These are phyloP conservation scores for Penaeus vannamei DNA, from an alignment of 1,140 invertebrate species.

Conservation along the genomic window DNA sequence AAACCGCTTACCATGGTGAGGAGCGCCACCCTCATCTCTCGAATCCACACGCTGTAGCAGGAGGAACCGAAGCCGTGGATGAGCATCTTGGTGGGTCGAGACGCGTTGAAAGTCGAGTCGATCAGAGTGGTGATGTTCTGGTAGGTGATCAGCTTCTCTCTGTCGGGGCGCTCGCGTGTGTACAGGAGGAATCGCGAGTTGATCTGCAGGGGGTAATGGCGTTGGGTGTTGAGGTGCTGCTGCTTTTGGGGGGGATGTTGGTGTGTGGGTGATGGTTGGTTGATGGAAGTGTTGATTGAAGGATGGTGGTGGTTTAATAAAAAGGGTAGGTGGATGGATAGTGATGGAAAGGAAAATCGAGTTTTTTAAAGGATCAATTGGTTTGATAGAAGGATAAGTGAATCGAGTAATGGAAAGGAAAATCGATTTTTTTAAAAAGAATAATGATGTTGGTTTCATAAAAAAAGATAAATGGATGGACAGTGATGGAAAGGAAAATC, in stretches of 20 bases:
- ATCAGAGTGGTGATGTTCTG: slow-evolving; percentile 74
- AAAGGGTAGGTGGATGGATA: too few species aligned
- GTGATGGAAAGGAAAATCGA: too few species aligned
- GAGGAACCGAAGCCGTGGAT: slow-evolving; percentile 95
- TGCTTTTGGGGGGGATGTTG: too few species aligned
- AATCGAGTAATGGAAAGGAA: too few species aligned
- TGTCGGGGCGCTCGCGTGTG: slow-evolving; percentile 71
- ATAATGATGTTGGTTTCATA: not conserved
- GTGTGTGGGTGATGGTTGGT: too few species aligned
- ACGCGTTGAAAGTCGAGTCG: slow-evolving; percentile 80
- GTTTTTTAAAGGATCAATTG: too few species aligned
- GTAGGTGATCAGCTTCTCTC: slow-evolving; percentile 70
- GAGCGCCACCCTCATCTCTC: slow-evolving; percentile 90
- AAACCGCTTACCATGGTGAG: slow-evolving; percentile 72
- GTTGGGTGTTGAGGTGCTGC: not conserved
- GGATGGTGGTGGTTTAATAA: too few species aligned
- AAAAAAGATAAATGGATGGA: not conserved
- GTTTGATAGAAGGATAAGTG: too few species aligned
- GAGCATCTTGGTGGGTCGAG: slow-evolving; percentile 87
- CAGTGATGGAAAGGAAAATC: too few species aligned
- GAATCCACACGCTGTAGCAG: slow-evolving; percentile 91
- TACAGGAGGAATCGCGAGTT: slow-evolving; percentile 78
- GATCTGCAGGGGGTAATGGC: slow-evolving; percentile 72
- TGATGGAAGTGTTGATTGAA: too few species aligned
- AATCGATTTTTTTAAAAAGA: too few species aligned